Base-by-base conservation (phyloP, 37 sponge, comb jelly and placozoan genomes). In the Tethya wilhelma region DNA sequence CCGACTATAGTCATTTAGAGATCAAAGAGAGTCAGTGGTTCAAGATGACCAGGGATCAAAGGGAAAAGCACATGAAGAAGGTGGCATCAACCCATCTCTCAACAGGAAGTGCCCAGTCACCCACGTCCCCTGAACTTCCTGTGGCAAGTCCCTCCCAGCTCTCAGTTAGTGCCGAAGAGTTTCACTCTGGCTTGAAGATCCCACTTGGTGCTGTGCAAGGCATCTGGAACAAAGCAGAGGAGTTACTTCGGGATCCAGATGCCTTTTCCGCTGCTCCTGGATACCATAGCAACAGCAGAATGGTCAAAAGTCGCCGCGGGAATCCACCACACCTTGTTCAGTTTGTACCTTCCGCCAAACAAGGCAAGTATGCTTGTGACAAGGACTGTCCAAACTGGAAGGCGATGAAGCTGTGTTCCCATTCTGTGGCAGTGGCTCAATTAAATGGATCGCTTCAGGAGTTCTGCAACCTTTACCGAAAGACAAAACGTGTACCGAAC, bases 221-320 rank as follows among this genome's bases (percentile, higher is more conserved):
- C 0, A 79, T 79, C 29, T 79, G 80, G 80, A 49, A 34, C 57
- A 79, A 79, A 43, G 80, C 80, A 38, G 56, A 28, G n/a, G 80
- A 79, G 28, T 58, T 79, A 8, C 9, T 67, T 22, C 42, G 22
- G 19, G 20, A 23, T 22, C 69, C 55, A 14, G 20, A 56, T 20
- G 39, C 33, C 17, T 44, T 67, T 22, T 26, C 38, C 68, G 25
- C 69, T 56, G 80, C 80, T 26, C 80, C 80, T 29, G 80, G 80
- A 7, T 20, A 69, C 29, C 5, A 22, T 25, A 3, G 4, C 0
- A 42, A 56, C 38, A 57, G 43, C 9, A 79, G 56, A 40, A 79
- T 79, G 80, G 80, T 67, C 19, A 4, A 49, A 34, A 79, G 80
- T 56, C 56, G 69, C 4, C 63, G 56, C 43, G 84, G 84, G 11